These are phyloP conservation scores for Teleopsis dalmanni DNA, from an alignment of 1,140 invertebrate species.

Conservation along the genomic window DNA sequence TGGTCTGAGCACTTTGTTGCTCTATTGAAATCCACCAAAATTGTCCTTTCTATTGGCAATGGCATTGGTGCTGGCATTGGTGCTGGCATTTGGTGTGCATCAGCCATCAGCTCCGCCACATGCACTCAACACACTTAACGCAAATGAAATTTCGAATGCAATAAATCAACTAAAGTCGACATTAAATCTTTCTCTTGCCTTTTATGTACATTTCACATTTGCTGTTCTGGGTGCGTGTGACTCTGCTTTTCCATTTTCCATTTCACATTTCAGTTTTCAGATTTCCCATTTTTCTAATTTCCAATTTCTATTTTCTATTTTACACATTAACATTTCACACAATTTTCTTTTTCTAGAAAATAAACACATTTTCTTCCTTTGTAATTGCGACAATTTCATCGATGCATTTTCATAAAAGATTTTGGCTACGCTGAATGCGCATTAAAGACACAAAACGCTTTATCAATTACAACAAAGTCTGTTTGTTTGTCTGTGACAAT, in stretches of 20 bases:
- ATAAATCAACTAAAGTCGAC: slow-evolving; percentile 45
- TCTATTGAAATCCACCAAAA: too few species aligned
- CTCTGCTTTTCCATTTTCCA: neutral
- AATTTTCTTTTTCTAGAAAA: neutral
- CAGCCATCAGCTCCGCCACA: neutral
- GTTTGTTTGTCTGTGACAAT: too few species aligned
- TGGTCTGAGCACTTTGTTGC: too few species aligned
- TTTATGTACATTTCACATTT: slow-evolving; percentile 6
- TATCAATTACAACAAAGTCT: too few species aligned
- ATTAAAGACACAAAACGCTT: neutral
- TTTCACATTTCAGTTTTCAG: slow-evolving; percentile 8
- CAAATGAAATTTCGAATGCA: slow-evolving; percentile 44
- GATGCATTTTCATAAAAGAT: slow-evolving; percentile 1
- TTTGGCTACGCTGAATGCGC: neutral
- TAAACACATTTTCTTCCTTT: slow-evolving; percentile 10
- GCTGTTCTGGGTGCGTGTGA: neutral
- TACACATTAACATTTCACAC: slow-evolving; percentile 2
- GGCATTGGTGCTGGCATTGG: neutral
- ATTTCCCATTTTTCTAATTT: neutral
- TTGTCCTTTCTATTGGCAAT: slow-evolving; percentile 1
- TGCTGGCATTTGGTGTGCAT: neutral
- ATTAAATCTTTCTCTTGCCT: slow-evolving; percentile 36
- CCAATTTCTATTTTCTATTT: neutral
- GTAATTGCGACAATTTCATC: slow-evolving; percentile 8
- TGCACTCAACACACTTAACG: slow-evolving; percentile 35